Evolutionary conservation across 2,888 invertebrate species (phyloP).

Genomic region (Spialia ferax): DNA sequence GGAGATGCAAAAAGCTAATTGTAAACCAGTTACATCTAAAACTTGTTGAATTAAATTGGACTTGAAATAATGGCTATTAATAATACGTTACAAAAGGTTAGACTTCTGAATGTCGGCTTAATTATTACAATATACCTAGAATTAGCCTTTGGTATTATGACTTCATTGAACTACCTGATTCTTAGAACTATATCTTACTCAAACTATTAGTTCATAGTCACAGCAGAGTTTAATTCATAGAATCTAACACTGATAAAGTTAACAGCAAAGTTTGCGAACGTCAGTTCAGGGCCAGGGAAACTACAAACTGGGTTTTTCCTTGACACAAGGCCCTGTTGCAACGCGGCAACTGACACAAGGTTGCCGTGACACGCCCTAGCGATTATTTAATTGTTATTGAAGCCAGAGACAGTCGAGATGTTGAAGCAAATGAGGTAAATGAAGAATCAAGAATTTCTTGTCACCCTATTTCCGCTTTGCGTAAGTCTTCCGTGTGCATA

Average conservation of each 20-base stretch:
- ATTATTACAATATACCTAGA: slow-evolving; percentile 8
- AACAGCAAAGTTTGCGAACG: slow-evolving; percentile 57
- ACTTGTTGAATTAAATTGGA: slow-evolving; percentile 4
- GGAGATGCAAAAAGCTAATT: neutral
- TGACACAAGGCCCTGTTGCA: slow-evolving; percentile 84
- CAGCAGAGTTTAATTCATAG: slow-evolving; percentile 26
- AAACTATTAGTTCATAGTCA: slow-evolving; percentile 28
- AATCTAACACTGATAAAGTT: slow-evolving; percentile 45
- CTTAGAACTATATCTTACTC: slow-evolving; percentile 15
- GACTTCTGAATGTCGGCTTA: slow-evolving; percentile 20
- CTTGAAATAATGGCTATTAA: slow-evolving; percentile 13
- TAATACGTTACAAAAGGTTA: slow-evolving; percentile 29
- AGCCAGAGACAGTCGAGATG: slow-evolving; percentile 61
- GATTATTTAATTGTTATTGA: slow-evolving; percentile 85
- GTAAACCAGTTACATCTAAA: neutral
- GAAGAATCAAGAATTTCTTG: slow-evolving; percentile 24
- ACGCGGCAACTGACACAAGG: slow-evolving; percentile 82
- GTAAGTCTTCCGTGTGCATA: slow-evolving; percentile 27
- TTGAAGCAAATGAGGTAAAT: slow-evolving; percentile 24
- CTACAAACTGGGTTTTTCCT: slow-evolving; percentile 83
- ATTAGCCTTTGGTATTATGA: slow-evolving; percentile 29
- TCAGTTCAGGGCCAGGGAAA: slow-evolving; percentile 80
- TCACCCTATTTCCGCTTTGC: slow-evolving; percentile 35
- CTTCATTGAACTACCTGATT: slow-evolving; percentile 28
- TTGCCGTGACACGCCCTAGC: slow-evolving; percentile 82